These are phyloP conservation scores for Anthophora plumipes DNA, from an alignment of 2,888 invertebrate species.

Conservation along the genomic window DNA sequence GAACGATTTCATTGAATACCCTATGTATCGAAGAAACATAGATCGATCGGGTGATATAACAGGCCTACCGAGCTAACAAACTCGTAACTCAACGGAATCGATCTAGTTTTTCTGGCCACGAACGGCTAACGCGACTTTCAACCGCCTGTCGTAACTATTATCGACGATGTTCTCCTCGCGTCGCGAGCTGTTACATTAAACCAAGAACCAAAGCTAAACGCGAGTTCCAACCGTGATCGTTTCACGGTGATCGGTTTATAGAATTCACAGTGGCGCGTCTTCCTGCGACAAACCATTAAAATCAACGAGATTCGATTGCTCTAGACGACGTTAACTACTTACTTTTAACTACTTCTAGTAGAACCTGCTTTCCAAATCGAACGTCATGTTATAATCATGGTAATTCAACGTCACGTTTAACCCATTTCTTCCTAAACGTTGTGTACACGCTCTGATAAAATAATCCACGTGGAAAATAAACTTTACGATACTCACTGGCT, in stretches of 20 bases:
- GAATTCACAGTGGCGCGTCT: constrained; percentile 41
- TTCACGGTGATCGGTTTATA: constrained; percentile 22
- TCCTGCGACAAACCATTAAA: too few relatives aligned
- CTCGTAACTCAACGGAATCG: constrained; percentile 59
- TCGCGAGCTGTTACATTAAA: constrained; percentile 35
- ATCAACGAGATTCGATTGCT: too few relatives aligned
- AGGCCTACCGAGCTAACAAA: constrained; percentile 1
- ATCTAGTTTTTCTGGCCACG: constrained; percentile 46
- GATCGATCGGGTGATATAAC: constrained; percentile 15
- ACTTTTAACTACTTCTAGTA: too few relatives aligned
- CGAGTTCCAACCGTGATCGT: constrained; percentile 27
- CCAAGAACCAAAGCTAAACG: background rate
- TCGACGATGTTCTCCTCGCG: constrained; percentile 52
- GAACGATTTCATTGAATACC: constrained; percentile 3
- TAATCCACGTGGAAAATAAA: too few relatives aligned
- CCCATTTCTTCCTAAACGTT: too few relatives aligned
- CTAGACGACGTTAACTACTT: too few relatives aligned
- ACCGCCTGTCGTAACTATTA: constrained; percentile 50
- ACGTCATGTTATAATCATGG: too few relatives aligned
- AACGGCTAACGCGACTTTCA: constrained; percentile 35
- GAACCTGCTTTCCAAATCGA: too few relatives aligned
- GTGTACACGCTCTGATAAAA: too few relatives aligned
- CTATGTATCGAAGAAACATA: background rate
- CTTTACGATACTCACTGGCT: too few relatives aligned
- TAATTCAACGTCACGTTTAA: too few relatives aligned